Evolutionary conservation across 2,888 invertebrate genomes (phyloP).

Genomic region (Pristionchus japonicus): DNA sequence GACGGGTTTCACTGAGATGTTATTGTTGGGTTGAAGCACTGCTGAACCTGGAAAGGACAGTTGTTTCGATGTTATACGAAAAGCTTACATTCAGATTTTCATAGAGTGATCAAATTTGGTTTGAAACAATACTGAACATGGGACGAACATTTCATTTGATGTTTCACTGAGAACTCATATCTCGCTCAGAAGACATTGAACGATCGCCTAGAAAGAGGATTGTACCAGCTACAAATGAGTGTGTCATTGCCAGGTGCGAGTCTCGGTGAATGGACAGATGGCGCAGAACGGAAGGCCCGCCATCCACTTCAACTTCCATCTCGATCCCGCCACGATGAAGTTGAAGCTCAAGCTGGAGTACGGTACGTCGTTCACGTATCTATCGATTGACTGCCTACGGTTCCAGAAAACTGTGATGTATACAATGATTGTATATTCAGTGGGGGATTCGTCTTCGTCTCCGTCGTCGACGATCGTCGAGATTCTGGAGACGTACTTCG

Average conservation of each 20-base stretch:
- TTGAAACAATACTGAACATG: too few relatives aligned
- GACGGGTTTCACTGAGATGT: too few relatives aligned
- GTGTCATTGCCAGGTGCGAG: constrained; percentile 21
- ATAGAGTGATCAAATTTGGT: too few relatives aligned
- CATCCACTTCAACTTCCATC: constrained; percentile 47
- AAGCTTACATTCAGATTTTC: too few relatives aligned
- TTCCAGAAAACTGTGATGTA: too few relatives aligned
- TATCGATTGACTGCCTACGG: neutral
- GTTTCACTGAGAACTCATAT: too few relatives aligned
- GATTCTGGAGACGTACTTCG: constrained; percentile 55
- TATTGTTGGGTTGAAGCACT: too few relatives aligned
- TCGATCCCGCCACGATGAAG: constrained; percentile 40
- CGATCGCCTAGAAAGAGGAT: neutral
- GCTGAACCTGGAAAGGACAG: too few relatives aligned
- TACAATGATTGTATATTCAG: neutral
- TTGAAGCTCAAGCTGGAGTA: constrained; percentile 37
- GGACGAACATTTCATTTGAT: too few relatives aligned
- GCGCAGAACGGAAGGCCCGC: neutral
- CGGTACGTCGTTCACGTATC: neutral
- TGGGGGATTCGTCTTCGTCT: constrained; percentile 30
- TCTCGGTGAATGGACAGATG: neutral
- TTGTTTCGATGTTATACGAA: too few relatives aligned
- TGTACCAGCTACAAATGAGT: neutral
- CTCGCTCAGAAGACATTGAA: too few relatives aligned
- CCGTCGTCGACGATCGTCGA: constrained; percentile 49